Percentiles rank a stretch among this genome's conserved stretches.
These are phyloP conservation scores for Alces alces DNA, from an alignment of 2,113 vertebrate genomes.

Conservation along the genomic window DNA sequence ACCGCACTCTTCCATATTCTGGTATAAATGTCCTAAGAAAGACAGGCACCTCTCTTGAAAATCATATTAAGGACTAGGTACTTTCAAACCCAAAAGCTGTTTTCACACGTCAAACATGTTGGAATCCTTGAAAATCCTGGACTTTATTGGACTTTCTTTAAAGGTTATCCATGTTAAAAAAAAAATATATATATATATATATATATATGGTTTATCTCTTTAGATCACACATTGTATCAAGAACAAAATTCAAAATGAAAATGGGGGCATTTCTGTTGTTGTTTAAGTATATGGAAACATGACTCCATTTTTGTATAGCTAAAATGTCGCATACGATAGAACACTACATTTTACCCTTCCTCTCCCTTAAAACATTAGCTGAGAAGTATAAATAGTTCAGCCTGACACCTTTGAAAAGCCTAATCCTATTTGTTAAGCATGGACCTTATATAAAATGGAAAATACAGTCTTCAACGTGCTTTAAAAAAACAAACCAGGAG, in stretches of 20 bases:
- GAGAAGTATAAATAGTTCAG: background rate
- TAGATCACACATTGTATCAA: background rate
- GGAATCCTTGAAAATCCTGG: background rate
- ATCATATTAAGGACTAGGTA: background rate
- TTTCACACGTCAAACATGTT: conserved; percentile 34
- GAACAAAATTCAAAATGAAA: conserved; percentile 1
- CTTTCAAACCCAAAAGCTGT: conserved; percentile 10
- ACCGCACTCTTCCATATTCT: background rate
- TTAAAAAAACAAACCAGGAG: background rate
- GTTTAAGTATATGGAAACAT: background rate
- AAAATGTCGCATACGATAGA: background rate
- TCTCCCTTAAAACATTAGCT: conserved; percentile 16
- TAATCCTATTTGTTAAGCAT: background rate
- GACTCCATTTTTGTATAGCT: conserved; percentile 27
- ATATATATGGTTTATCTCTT: background rate
- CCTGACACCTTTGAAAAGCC: background rate
- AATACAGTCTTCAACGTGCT: background rate
- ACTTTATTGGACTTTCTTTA: background rate
- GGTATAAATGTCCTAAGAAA: background rate
- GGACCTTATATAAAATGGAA: conserved; percentile 21
- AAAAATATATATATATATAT: background rate
- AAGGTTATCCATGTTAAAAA: background rate
- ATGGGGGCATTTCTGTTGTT: background rate
- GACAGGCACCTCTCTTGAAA: background rate
- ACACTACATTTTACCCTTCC: background rate